Base-by-base conservation (phyloP, 1,140 invertebrate species). In the Zaprionus davidi region DNA sequence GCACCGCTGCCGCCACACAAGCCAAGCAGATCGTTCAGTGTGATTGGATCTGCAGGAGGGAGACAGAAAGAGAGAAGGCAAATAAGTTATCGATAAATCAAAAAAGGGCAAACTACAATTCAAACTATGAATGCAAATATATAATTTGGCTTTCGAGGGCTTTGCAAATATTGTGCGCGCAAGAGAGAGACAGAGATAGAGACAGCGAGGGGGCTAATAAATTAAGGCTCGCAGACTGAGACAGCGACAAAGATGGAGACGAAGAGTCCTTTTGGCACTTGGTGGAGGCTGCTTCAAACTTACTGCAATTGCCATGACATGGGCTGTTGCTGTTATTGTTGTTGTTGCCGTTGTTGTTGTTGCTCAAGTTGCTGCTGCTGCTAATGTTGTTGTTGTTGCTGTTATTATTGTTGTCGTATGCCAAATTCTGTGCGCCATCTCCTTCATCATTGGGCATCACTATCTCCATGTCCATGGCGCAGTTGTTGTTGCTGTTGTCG, bases 81-180 rank as follows among this genome's bases (percentile, higher is more conserved):
- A 81, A 90, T 81, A 38, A 82, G 79, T 86, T 82, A 81, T 86
- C 87, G 78, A 91, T 91, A 91, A 91, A 91, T 91, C 83, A 91
- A 90, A 90, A 15, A n/a, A 26, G 24, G 22, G 49, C 26, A 38
- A 49, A 70, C 57, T 62, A 36, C 56, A 53, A 59, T n/a, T 51
- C 17, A 20, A 22, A 51, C 11, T 24, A 51, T 51, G 46, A 51
- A 51, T 51, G 46, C 46, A 51, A 51, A 51, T 51, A 51, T 51
- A 51, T 24, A 51, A 24, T 51, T 51, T 17, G n/a, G 41, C 75
- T 67, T 62, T 91, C 66, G 76, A 91, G 88, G 58, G 83, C 64
- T 83, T 88, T 74, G 87, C 88, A 88, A 91, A 91, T 90, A 90
- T 74, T 87, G 77, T 73, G 75, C 87, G 75, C 71, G 28, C 31